Evolutionary conservation across 1,140 invertebrate species (phyloP), one percentile per base, ranked within the genome.

Genomic region (Euura saliciscinereae): DNA sequence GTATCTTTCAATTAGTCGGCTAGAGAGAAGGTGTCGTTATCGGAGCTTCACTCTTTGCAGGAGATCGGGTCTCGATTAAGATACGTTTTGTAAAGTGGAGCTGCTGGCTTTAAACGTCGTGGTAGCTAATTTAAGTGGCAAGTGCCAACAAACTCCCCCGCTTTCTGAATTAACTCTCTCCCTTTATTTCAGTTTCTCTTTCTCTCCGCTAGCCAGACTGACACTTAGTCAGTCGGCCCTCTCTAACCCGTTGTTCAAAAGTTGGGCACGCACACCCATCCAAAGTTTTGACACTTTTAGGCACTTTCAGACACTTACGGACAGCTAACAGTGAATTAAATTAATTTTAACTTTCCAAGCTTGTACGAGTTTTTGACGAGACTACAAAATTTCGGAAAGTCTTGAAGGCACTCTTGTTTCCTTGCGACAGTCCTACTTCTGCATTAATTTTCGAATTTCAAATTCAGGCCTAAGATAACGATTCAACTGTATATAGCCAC

Each of bases 51-150:
- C n/a, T n/a, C n/a, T n/a, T n/a, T n/a, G n/a, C n/a, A n/a, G n/a
- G n/a, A n/a, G n/a, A n/a, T n/a, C n/a, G n/a, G n/a, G n/a, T n/a
- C n/a, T n/a, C n/a, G n/a, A n/a, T n/a, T n/a, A n/a, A n/a, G n/a
- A n/a, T n/a, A n/a, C 70, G 71, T 73, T 69, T 71, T 74, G 69
- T 66, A 73, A 76, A 76, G 76, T 72, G 71, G 77, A 72, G 75
- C 71, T 73, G 43, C 51, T 44, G 73, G 73, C 66, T 3, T 59
- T 59, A 69, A 75, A 75, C 68, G 71, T 70, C 74, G 72, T 64
- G 71, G 67, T 75, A 78, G 75, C 75, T 76, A 74, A 78, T 78
- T 76, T 73, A 75, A 75, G 71, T 76, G 73, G 71, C 73, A 73
- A 76, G 75, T 73, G 73, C 46, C 73, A 72, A 74, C 68, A 74